A percentile compares a stretch with the other conserved stretches of the same genome.
phyloP scores from a whole-genome alignment of 2,797 vertebrate genomes.

The Siniperca scherzeri region DNA sequence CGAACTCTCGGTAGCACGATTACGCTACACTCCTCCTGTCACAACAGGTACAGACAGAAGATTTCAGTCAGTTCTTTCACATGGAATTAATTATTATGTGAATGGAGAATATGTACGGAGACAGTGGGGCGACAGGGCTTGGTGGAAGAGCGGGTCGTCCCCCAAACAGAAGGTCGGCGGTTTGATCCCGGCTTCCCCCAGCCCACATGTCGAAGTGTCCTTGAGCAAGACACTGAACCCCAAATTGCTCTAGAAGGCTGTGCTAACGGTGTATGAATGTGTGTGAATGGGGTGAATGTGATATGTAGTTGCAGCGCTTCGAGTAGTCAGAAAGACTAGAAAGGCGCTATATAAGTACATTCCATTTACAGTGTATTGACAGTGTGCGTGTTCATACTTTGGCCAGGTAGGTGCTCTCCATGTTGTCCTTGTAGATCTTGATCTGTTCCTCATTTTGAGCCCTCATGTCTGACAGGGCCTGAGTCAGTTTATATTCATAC shows the following conservation, averaged over 20 bases:
- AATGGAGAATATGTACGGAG: neutral
- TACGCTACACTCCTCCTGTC: no score
- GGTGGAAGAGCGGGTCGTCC: no score
- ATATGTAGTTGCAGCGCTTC: no score
- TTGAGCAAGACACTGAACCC: no score
- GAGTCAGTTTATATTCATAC: constrained; percentile 90
- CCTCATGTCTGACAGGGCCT: constrained; percentile 90
- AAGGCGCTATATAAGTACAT: no score
- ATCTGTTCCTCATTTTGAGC: constrained; percentile 90
- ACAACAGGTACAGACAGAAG: no score
- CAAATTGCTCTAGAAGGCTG: no score
- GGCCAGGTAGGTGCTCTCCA: constrained; percentile 88
- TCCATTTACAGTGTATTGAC: neutral
- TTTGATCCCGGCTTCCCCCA: no score
- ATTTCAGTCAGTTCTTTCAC: neutral
- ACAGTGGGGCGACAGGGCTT: neutral
- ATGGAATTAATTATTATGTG: neutral
- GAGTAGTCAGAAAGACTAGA: no score
- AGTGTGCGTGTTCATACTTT: constrained; percentile 81
- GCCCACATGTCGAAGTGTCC: no score
- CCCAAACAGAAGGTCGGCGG: no score
- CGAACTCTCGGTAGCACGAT: no score
- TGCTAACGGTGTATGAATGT: neutral
- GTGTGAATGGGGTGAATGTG: neutral
- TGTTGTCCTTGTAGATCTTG: constrained; percentile 89